Evolutionary conservation across 2,797 vertebrate species (phyloP).

Genomic region (Brachyrhaphis roseni): DNA sequence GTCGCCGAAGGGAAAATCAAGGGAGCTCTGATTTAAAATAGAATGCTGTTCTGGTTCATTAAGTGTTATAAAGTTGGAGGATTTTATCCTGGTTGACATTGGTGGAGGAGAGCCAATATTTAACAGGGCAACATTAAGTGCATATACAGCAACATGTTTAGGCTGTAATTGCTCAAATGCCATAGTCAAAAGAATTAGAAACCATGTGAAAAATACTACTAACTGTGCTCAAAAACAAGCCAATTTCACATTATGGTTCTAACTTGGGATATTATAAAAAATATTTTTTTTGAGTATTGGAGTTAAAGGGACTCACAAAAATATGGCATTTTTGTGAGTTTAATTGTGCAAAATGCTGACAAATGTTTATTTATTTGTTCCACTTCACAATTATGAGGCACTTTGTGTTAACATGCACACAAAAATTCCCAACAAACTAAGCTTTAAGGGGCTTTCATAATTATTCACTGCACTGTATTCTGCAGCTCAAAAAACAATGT

Average conservation of each 20-base stretch:
- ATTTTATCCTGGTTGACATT: constrained; percentile 30
- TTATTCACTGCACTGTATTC: background rate
- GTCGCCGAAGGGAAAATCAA: background rate
- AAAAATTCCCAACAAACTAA: background rate
- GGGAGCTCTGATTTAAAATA: constrained; percentile 27
- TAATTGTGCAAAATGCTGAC: background rate
- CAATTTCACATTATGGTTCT: background rate
- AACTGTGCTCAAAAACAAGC: background rate
- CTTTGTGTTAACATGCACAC: background rate
- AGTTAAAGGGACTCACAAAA: background rate
- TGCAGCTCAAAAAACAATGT: background rate
- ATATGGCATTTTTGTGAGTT: background rate
- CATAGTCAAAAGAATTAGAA: background rate
- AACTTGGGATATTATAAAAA: background rate
- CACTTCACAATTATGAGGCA: background rate
- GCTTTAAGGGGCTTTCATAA: background rate
- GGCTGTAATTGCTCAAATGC: background rate
- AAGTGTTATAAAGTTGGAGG: constrained; percentile 35
- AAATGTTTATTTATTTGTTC: background rate
- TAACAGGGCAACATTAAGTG: background rate
- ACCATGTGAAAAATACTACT: background rate
- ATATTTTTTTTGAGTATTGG: background rate
- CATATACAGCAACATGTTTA: background rate
- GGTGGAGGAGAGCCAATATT: constrained; percentile 27
- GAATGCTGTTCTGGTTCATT: constrained; percentile 37